Base-by-base conservation (phyloP, 2,888 invertebrate species). In the Pyrrhia umbra region DNA sequence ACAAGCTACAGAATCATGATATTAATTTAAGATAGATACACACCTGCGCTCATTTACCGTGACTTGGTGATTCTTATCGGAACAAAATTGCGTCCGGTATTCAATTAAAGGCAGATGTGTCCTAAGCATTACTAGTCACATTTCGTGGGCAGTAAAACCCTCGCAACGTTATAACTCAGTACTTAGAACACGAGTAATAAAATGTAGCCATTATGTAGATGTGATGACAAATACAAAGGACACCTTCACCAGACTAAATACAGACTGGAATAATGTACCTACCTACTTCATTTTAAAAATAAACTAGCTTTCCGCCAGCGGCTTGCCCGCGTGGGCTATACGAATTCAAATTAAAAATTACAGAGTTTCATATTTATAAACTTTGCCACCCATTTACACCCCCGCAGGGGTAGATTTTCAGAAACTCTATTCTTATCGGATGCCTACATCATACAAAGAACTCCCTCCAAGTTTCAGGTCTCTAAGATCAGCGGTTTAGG, bases 161-260 rank as follows among this genome's bases (percentile, higher is more conserved):
- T 61, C 40, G 57, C 54, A 46, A 49, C 21, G 27, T 45, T 45
- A 20, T 51, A 54, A 59, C 56, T 40, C 43, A n/a, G 52, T 68
- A 79, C 79, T 68, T 61, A 59, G 55, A 66, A 55, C 45, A 51
- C 49, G 20, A 54, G 66, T 60, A 62, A 79, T 71, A 65, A 68
- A 79, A 62, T 40, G 50, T 58, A 51, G 37, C 54, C 45, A 68
- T 68, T 63, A 77, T 59, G 58, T 59, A 59, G 47, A 77, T 67
- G 43, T 52, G 55, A 67, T 73, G 74, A 59, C 57, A 27, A 77
- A 64, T 27, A 51, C 73, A 45, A 73, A 77, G 46, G 40, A 37
- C 47, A 50, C 52, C 56, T 73, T 60, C 15, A 30, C 37, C 18
- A 54, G 37, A 15, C 23, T 43, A 21, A 27, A 15, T 23, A 54